Conservation (phyloP, 2,113 vertebrate genomes). For the Corythaixoides concolor region DNA sequence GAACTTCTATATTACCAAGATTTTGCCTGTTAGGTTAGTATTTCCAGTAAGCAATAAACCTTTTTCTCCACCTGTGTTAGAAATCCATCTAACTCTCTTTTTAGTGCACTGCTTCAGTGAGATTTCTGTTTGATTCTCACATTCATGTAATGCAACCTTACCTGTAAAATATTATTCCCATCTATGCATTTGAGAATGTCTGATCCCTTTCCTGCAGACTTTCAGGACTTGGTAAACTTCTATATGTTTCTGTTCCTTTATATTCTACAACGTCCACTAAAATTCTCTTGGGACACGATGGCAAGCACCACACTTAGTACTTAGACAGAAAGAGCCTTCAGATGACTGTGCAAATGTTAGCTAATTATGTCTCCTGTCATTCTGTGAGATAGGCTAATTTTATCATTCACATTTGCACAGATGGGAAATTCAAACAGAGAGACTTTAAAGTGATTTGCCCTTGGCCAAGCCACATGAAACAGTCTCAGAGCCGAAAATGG, state of each 20-base stretch:
- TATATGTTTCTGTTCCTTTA: not conserved
- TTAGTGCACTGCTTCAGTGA: not conserved
- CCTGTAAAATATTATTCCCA: not conserved
- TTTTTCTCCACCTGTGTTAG: not conserved
- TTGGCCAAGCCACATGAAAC: not conserved
- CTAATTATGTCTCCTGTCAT: slow-evolving; percentile 7
- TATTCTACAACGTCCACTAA: not conserved
- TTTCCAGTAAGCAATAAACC: slow-evolving; percentile 23
- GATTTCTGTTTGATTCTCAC: not conserved
- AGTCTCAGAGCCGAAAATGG: not conserved
- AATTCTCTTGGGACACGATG: not conserved
- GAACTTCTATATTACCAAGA: not conserved
- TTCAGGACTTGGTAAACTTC: not conserved
- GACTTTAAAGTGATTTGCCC: not conserved
- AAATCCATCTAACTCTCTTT: slow-evolving; percentile 1
- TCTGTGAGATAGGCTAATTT: not conserved
- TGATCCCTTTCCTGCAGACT: not conserved
- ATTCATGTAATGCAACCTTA: not conserved
- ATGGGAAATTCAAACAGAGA: not conserved
- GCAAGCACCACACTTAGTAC: not conserved
- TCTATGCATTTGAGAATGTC: not conserved
- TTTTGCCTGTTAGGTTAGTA: not conserved
- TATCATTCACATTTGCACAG: slow-evolving; percentile 24
- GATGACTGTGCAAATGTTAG: slow-evolving; percentile 17
- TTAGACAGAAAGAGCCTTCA: not conserved